These are phyloP conservation scores for Mactromeris polynyma DNA, from an alignment of 2,888 invertebrate species.

Conservation along the genomic window DNA sequence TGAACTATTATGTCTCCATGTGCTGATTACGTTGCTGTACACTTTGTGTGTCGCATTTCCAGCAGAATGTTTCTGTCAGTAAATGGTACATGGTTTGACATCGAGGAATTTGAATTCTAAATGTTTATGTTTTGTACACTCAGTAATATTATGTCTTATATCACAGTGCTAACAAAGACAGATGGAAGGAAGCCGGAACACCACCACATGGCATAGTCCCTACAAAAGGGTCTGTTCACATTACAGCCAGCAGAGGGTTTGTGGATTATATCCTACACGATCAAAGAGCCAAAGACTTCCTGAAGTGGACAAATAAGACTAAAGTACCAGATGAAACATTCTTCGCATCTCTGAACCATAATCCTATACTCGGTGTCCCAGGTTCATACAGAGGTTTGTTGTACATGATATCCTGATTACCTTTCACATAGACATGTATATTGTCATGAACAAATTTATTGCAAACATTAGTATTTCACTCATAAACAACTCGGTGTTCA, in stretches of 20 bases:
- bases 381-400: slow-evolving; percentile 78
- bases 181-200: slow-evolving; percentile 54
- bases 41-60: no score
- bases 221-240: slow-evolving; percentile 80
- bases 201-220: slow-evolving; percentile 69
- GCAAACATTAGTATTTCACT: no score
- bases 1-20: no score
- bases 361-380: slow-evolving; percentile 77
- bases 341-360: slow-evolving; percentile 81
- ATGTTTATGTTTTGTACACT: background rate
- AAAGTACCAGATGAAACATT: slow-evolving; percentile 83
- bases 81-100: no score
- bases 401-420: no score
- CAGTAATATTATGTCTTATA: background rate
- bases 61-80: no score
- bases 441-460: no score
- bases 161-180: slow-evolving; percentile 47
- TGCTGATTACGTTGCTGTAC: no score
- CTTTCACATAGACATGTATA: no score
- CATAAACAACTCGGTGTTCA: no score
- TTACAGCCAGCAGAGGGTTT: slow-evolving; percentile 75
- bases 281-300: slow-evolving; percentile 71
- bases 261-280: slow-evolving; percentile 80
- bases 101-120: no score
- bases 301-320: slow-evolving; percentile 79